phyloP scores from a whole-genome alignment of 2,888 invertebrate species.

The Flabesymbios commensalis region DNA sequence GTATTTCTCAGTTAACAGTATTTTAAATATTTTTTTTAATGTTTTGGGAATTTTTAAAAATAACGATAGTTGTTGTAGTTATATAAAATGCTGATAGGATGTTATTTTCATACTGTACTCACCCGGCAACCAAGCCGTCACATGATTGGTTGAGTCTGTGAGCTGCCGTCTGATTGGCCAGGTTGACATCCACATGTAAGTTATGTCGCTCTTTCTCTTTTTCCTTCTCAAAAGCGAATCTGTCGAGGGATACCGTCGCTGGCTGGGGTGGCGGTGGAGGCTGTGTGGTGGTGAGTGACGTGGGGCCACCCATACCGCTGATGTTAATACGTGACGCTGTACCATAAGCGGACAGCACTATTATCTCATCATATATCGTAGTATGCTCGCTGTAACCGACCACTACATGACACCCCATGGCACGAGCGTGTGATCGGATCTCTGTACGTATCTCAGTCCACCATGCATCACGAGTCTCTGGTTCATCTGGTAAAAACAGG shows the following conservation, averaged over 20 bases:
- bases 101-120: too few species aligned
- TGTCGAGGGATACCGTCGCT: constrained; percentile 13
- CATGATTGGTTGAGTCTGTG: not conserved
- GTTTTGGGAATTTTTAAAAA: too few species aligned
- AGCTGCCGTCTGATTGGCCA: constrained; percentile 47
- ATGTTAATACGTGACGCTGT: constrained; percentile 79
- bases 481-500: constrained; percentile 70
- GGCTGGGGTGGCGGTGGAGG: not conserved
- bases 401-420: constrained; percentile 91
- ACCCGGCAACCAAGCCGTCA: too few species aligned
- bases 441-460: constrained; percentile 96
- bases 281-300: constrained; percentile 1
- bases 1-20: too few species aligned
- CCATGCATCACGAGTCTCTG: constrained; percentile 90
- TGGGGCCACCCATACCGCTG: not conserved
- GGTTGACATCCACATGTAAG: constrained; percentile 54
- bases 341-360: constrained; percentile 87
- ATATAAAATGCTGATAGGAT: too few species aligned
- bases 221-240: constrained; percentile 21
- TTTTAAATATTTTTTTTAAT: too few species aligned
- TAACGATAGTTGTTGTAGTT: too few species aligned
- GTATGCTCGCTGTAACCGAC: constrained; percentile 91
- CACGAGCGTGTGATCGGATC: constrained; percentile 88
- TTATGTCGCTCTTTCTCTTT: constrained; percentile 45
- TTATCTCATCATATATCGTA: constrained; percentile 92